Base-by-base conservation (phyloP, 2,888 invertebrate species). In the Pocota personata region DNA sequence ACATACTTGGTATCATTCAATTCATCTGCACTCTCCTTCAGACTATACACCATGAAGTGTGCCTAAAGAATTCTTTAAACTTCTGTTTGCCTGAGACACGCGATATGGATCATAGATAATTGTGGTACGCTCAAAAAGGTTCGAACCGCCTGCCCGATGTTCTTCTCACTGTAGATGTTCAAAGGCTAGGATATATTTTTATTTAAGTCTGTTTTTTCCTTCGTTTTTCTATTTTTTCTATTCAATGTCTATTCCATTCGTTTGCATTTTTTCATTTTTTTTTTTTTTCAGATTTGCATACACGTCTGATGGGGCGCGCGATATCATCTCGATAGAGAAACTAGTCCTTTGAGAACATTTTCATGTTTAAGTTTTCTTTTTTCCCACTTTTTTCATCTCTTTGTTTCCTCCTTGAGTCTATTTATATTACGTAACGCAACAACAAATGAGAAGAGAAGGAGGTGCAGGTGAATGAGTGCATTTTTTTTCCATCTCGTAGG, bases 271-370 rank as follows among this genome's bases (percentile, higher is more conserved):
- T 5, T 24, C 24, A 3, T 50, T n/a, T 32, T 46, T 40, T 12
- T n/a, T 57, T 58, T 35, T 27, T 24, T 24, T 24, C 35, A 55
- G 10, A 66, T 75, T 57, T 24, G 27, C n/a, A 12, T 37, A 10
- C 10, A 52, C 7, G 40, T 32, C 50, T 30, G 62, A 57, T 30
- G 62, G 48, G 50, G 52, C 19, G 60, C 52, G 62, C 78, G 67
- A 73, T 67, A 78, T 83, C 52, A 66, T 66, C 58, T 73, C 40
- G 46, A 83, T 73, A 67, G 57, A 58, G 43, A 78, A 80, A 80
- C 80, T 66, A 80, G 52, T 75, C 75, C 52, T 67, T 52, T 55
- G 83, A 79, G 79, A 79, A 57, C 35, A 46, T 60, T 69, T 73
- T 78, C 64, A 62, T 60, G 72, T 78, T 72, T 43, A 60, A 78